Evolutionary conservation across 2,888 invertebrate genomes (phyloP), one percentile per base, ranked within the genome.

Genomic region (Hermaeophaga mercurialis): DNA sequence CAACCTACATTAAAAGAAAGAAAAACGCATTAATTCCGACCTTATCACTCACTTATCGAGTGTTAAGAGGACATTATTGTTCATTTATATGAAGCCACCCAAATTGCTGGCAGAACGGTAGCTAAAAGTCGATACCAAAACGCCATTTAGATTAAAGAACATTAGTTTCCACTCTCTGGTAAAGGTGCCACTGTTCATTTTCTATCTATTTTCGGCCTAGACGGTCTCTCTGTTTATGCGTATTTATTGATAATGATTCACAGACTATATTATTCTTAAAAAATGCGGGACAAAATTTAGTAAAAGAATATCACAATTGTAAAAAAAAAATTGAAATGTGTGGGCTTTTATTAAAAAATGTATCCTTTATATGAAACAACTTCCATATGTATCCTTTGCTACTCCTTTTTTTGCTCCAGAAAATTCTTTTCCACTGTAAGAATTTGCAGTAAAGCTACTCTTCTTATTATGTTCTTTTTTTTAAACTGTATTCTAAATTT

Each of bases 51-150:
- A 41, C 38, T 66, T 66, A 68, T 68, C 68, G 49, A 66, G 68
- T 68, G 68, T 68, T 68, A 67, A 67, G 67, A 67, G 66, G 66
- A 65, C 67, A 66, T 68, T 68, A 67, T 66, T 68, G 68, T 67
- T 59, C 66, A 63, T 66, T 67, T 67, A 66, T 66, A 65, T 63
- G 66, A 63, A 64, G 66, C 67, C 68, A 67, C 67, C 68, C 68
- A 67, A 69, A 65, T 66, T 56, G 66, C 63, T 66, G 68, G 63
- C 63, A 64, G 65, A 61, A 66, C 68, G 64, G 68, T 69, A 69
- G 68, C 68, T 55, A 55, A 61, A 56, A 58, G 50, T 41, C 58
- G 67, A 67, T 67, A 68, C 55, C 62, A 61, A 58, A 61, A 61
- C 58, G 63, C 66, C 66, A 69, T 70, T 71, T 70, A 70, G 70